phyloP scores from a whole-genome alignment of 2,888 invertebrate genomes.

The Uropetala carovei region DNA sequence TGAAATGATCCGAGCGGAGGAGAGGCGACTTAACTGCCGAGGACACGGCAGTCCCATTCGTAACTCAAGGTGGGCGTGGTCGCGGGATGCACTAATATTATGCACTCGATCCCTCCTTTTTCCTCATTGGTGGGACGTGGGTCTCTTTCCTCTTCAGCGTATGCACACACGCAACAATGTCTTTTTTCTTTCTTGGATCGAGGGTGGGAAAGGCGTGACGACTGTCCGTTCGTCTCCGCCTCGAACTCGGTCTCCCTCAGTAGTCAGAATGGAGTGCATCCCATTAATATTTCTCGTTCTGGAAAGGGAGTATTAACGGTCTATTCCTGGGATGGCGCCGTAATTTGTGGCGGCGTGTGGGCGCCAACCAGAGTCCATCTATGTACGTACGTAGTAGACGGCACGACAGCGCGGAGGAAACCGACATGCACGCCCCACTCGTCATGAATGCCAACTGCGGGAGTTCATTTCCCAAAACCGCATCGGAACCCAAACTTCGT shows the following conservation, averaged over 20 bases:
- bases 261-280: slow-evolving; percentile 8
- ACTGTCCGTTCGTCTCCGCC: slow-evolving; percentile 22
- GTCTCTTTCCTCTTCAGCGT: background rate
- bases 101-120: background rate
- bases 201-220: background rate
- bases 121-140: slow-evolving; percentile 20
- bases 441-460: slow-evolving; percentile 38
- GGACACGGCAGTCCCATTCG: background rate
- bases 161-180: background rate
- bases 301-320: slow-evolving; percentile 55
- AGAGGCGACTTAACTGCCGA: background rate
- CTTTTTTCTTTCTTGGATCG: background rate
- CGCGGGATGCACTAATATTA: slow-evolving; percentile 20
- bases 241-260: background rate
- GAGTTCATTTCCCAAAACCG: background rate
- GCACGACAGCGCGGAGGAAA: slow-evolving; percentile 6
- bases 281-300: slow-evolving; percentile 43
- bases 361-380: background rate
- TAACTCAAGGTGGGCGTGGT: slow-evolving; percentile 51
- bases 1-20: background rate
- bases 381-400: slow-evolving; percentile 18
- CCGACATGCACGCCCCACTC: slow-evolving; percentile 15
- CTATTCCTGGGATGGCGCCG: slow-evolving; percentile 47
- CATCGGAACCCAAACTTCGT: slow-evolving; percentile 1
- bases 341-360: slow-evolving; percentile 50